Base-by-base conservation (phyloP, 1,140 invertebrate species). In the Melanaphis sacchari region DNA sequence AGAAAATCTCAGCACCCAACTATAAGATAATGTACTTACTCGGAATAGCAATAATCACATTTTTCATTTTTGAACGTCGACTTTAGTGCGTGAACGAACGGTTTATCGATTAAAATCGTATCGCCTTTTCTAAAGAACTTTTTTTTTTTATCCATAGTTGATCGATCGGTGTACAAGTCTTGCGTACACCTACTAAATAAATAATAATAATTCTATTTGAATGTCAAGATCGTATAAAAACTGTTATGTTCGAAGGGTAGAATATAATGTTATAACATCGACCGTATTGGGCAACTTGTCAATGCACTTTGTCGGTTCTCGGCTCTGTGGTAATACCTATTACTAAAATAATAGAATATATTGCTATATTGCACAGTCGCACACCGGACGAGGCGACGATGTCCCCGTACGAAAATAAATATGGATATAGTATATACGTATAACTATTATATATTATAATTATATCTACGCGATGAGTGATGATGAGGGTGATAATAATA, bases 41-140 rank as follows among this genome's bases (percentile, higher is more conserved):
- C 96, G 94, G 95, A 95, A 93, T 97, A 96, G 94, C 97, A 97
- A 94, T 95, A 95, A 94, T 97, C 96, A 94, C 97, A 97, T 93
- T 95, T 95, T 94, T 96, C 95, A 87, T 95, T 95, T 91, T 95
- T 95, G 93, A 96, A 95, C 94, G 96, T 96, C 0, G 96, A 96
- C 94, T 96, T 96, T 0, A 97, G 94, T 5, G 96, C 95, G 94
- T 95, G 96, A 36, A 95, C 96, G 94, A 97, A 97, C 8, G 97
- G 97, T 94, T 96, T 96, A 76, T 96, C 96, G 21, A 52, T 81
- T 24, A 94, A 66, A 85, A 94, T 90, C 8, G 82, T 93, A n/a
- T 94, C 94, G 1, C 94, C 94, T 93, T 49, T 93, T 38, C 52
- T 89, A 81, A 49, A 84, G 24, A n/a, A 18, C 54, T 93, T 93